Evolutionary conservation across 2,888 invertebrate genomes (phyloP).

Genomic region (Sialis fuliginosa): DNA sequence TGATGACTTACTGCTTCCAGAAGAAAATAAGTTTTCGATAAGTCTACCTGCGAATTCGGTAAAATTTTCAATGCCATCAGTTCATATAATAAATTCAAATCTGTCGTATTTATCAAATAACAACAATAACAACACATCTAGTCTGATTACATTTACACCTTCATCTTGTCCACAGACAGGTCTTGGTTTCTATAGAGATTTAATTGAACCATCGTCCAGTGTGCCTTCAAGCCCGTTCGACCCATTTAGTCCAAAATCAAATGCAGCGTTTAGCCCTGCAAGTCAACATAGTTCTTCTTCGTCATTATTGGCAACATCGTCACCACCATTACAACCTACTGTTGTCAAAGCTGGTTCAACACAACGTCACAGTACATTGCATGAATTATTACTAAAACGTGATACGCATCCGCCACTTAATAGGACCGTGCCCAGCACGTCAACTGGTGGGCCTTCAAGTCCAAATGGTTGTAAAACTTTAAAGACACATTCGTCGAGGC

Average conservation of each 20-base stretch:
- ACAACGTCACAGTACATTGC: conserved; percentile 30
- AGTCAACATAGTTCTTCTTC: conserved; percentile 46
- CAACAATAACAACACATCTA: conserved; percentile 14
- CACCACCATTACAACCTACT: conserved; percentile 20
- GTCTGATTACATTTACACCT: conserved; percentile 14
- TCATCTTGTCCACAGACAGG: conserved; percentile 19
- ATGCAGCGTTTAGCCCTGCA: conserved; percentile 42
- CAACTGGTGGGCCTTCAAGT: conserved; percentile 16
- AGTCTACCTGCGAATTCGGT: conserved; percentile 10
- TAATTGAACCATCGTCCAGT: conserved; percentile 17
- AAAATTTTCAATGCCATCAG: conserved; percentile 11
- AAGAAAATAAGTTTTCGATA: conserved; percentile 41
- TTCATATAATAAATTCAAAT: conserved; percentile 11
- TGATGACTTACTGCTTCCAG: conserved; percentile 62
- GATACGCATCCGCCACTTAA: conserved; percentile 31
- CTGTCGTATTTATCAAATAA: conserved; percentile 5
- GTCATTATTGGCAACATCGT: conserved; percentile 25
- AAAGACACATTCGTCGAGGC: conserved; percentile 36
- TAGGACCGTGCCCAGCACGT: conserved; percentile 37
- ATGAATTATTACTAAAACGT: conserved; percentile 51
- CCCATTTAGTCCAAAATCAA: conserved; percentile 17
- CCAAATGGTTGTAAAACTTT: conserved; percentile 21
- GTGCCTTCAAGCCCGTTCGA: conserved; percentile 34
- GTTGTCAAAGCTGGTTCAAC: conserved; percentile 12
- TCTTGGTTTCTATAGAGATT: conserved; percentile 18